Conservation (phyloP, 1,140 invertebrate genomes). For the Drosophila chauvacae region DNA sequence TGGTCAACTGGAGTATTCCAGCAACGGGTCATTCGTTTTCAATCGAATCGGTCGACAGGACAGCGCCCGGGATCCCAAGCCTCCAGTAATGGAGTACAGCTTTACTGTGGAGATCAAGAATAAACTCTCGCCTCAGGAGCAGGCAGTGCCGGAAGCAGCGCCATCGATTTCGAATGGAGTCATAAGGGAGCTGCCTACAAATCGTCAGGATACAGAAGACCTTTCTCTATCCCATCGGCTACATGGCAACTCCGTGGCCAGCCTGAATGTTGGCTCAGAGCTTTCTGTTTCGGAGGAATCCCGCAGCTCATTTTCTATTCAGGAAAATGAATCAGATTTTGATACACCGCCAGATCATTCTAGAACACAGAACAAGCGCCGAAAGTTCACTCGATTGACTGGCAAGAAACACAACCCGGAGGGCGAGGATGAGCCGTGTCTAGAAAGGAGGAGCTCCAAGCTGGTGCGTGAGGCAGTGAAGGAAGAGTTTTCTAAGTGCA, state of each 20-base stretch:
- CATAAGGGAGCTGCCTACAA: conserved; percentile 34
- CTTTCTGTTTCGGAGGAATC: conserved; percentile 47
- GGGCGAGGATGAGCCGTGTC: conserved; percentile 7
- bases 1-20: conserved; percentile 29
- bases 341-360: background rate
- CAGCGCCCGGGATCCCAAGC: conserved; percentile 56
- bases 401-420: background rate
- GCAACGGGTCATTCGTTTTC: conserved; percentile 54
- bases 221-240: background rate
- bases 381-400: conserved; percentile 32
- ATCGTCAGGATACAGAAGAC: background rate
- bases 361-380: conserved; percentile 11
- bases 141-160: background rate
- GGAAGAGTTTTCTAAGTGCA: background rate
- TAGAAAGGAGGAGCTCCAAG: conserved; percentile 2
- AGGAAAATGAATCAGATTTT: background rate
- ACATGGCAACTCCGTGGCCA: conserved; percentile 7
- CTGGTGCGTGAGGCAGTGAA: background rate
- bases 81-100: conserved; percentile 62
- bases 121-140: conserved; percentile 24
- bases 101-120: conserved; percentile 64
- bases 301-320: background rate
- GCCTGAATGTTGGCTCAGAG: conserved; percentile 54
- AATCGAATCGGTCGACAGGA: conserved; percentile 58
- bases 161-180: conserved; percentile 20